Evolutionary conservation across 2,113 vertebrate species (phyloP).

Genomic region (Numenius arquata): DNA sequence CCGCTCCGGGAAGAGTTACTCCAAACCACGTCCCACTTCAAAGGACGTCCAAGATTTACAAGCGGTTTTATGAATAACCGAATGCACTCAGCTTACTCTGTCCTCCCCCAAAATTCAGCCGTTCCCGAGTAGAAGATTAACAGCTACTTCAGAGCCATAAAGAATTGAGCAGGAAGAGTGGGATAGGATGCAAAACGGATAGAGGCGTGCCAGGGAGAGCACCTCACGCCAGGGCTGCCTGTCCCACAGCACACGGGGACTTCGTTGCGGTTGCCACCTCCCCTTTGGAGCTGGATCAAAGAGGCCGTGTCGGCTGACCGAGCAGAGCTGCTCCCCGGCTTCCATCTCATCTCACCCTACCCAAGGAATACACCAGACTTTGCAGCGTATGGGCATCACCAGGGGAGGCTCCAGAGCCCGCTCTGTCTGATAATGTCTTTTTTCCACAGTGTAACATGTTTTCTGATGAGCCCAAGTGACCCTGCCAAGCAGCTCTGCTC

Average conservation of each 20-base stretch:
- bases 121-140: not conserved
- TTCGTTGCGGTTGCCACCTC: fast-evolving
- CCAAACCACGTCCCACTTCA: not conserved
- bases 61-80: not conserved
- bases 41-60: not conserved
- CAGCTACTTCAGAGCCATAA: not conserved
- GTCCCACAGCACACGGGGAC: fast-evolving
- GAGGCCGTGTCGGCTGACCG: fast-evolving
- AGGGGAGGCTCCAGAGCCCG: fast-evolving
- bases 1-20: not conserved
- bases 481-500: not conserved
- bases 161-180: not conserved
- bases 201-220: fast-evolving
- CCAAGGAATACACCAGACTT: fast-evolving
- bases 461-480: not conserved
- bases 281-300: not conserved
- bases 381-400: fast-evolving
- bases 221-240: not conserved
- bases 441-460: fast-evolving
- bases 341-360: not conserved
- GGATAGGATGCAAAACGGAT: fast-evolving
- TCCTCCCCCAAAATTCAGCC: not conserved
- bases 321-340: not conserved
- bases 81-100: not conserved
- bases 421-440: not conserved